phyloP scores from a whole-genome alignment of 2,888 invertebrate species.

The Coecobrya sp. region DNA sequence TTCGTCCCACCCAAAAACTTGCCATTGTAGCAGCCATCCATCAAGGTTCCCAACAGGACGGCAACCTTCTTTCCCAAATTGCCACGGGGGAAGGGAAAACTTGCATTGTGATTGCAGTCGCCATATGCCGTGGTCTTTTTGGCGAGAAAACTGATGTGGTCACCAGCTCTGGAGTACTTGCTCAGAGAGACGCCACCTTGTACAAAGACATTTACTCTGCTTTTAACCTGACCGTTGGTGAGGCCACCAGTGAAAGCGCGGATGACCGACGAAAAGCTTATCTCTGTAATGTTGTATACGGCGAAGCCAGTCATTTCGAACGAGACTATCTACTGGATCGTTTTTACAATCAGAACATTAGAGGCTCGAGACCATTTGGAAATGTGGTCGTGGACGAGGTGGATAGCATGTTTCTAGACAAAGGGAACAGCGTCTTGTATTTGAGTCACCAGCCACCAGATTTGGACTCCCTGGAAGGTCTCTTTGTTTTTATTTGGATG shows the following conservation, averaged over 20 bases:
- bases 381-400: slow-evolving; percentile 88
- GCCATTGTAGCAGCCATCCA: slow-evolving; percentile 16
- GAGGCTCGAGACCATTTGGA: slow-evolving; percentile 85
- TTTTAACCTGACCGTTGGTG: slow-evolving; percentile 87
- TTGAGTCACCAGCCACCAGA: slow-evolving; percentile 87
- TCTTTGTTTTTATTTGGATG: slow-evolving; percentile 87
- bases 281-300: slow-evolving; percentile 87
- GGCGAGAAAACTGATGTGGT: slow-evolving; percentile 87
- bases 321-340: slow-evolving; percentile 87
- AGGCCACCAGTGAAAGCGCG: slow-evolving; percentile 75
- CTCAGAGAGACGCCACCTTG: slow-evolving; percentile 86
- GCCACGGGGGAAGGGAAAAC: slow-evolving; percentile 88
- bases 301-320: slow-evolving; percentile 87
- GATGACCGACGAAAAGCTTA: slow-evolving; percentile 86
- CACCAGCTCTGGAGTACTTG: slow-evolving; percentile 87
- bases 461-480: slow-evolving; percentile 87
- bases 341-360: slow-evolving; percentile 87
- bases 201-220: slow-evolving; percentile 85
- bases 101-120: slow-evolving; percentile 87
- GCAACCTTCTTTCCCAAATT: slow-evolving; percentile 85
- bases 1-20: slow-evolving; percentile 32
- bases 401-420: slow-evolving; percentile 88
- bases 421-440: slow-evolving; percentile 87
- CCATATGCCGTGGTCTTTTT: slow-evolving; percentile 87
- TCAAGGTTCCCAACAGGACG: background rate